Evolutionary conservation across 2,888 invertebrate species (phyloP).

Genomic region (Dolichomitus sp.): DNA sequence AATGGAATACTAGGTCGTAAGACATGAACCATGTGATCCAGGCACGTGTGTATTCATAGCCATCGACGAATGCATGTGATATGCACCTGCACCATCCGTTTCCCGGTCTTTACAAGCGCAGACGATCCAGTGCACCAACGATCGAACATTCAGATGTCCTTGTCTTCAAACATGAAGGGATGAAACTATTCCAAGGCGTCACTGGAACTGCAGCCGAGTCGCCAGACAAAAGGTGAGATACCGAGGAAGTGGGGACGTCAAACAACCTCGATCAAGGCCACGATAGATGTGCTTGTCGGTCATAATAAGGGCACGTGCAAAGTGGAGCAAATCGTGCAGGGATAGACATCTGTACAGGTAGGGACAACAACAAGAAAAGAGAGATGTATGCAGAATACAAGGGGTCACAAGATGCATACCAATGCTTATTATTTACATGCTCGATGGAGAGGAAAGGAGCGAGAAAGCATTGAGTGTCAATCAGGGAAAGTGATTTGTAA

Average conservation of each 20-base stretch:
- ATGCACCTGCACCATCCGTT: slow-evolving; percentile 62
- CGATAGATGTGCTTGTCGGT: slow-evolving; percentile 33
- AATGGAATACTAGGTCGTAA: slow-evolving; percentile 45
- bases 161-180: slow-evolving; percentile 38
- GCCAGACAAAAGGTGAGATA: slow-evolving; percentile 18
- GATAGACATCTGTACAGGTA: slow-evolving; percentile 44
- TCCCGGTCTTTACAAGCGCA: slow-evolving; percentile 29
- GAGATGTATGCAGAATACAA: slow-evolving; percentile 22
- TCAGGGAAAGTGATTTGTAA: slow-evolving; percentile 85
- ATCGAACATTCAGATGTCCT: slow-evolving; percentile 29
- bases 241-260: slow-evolving; percentile 22
- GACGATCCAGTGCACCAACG: slow-evolving; percentile 18
- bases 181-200: slow-evolving; percentile 47
- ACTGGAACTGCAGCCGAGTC: slow-evolving; percentile 6
- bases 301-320: slow-evolving; percentile 6
- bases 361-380: background rate
- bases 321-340: slow-evolving; percentile 22
- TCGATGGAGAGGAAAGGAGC: slow-evolving; percentile 65
- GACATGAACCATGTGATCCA: slow-evolving; percentile 12
- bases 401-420: slow-evolving; percentile 42
- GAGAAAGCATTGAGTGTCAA: slow-evolving; percentile 83
- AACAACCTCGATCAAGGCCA: slow-evolving; percentile 46
- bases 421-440: slow-evolving; percentile 61
- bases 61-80: slow-evolving; percentile 16
- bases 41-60: slow-evolving; percentile 41